Conservation (phyloP, 2,888 invertebrate genomes). For the Spicauda simplicius region DNA sequence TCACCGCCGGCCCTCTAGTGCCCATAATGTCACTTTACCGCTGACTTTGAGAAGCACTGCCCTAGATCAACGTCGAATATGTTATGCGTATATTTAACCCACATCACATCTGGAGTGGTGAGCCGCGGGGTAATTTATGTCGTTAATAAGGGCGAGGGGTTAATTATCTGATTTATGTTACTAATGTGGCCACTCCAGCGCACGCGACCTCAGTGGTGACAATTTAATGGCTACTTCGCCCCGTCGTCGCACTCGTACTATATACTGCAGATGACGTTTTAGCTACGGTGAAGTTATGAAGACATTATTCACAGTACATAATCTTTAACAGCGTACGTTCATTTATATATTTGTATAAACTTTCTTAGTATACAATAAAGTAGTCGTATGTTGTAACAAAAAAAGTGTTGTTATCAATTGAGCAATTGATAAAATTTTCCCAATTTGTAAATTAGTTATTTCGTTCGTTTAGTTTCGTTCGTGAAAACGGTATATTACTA, state of each 20-base stretch:
- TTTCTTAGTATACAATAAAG: no score
- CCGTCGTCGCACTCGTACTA: neutral
- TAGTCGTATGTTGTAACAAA: no score
- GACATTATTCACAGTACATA: no score
- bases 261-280: neutral
- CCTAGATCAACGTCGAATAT: constrained; percentile 47
- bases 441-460: no score
- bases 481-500: no score
- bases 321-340: no score
- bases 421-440: no score
- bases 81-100: constrained; percentile 71
- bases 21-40: no score
- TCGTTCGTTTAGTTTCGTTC: no score
- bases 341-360: no score
- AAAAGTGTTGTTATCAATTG: no score
- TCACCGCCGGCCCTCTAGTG: no score
- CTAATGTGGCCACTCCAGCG: constrained; percentile 59
- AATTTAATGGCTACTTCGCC: constrained; percentile 64
- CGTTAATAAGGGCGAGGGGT: constrained; percentile 80
- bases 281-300: neutral
- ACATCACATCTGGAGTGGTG: constrained; percentile 71
- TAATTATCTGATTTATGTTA: constrained; percentile 82
- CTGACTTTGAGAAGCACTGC: neutral
- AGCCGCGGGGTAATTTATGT: constrained; percentile 77
- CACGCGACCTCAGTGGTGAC: constrained; percentile 72